Conservation (phyloP, 2,888 invertebrate genomes). For the Mesorhabditis belari region DNA sequence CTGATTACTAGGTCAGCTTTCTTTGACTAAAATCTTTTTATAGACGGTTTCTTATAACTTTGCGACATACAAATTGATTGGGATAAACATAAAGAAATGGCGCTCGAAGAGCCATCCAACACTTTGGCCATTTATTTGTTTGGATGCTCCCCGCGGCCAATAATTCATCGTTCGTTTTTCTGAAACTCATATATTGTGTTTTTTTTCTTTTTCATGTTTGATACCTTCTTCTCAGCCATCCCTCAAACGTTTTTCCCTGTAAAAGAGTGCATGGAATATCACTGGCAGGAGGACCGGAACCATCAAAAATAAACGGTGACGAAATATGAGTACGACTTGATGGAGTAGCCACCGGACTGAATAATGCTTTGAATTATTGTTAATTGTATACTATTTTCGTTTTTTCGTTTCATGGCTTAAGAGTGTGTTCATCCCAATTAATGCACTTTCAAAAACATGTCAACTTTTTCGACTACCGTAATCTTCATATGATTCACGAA, state of each 20-base stretch:
- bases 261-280: neutral
- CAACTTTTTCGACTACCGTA: no score
- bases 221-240: conserved; percentile 31
- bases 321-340: neutral
- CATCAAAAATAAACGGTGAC: neutral
- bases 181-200: conserved; percentile 5
- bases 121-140: conserved; percentile 46
- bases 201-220: no score
- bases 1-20: conserved; percentile 40
- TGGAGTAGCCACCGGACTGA: neutral
- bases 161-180: conserved; percentile 30
- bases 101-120: conserved; percentile 40
- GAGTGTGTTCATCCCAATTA: no score
- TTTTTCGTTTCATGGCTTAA: no score
- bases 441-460: no score
- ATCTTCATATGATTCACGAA: no score
- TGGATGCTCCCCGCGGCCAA: conserved; percentile 12
- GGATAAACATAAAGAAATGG: conserved; percentile 30
- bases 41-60: neutral
- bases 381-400: conserved; percentile 5
- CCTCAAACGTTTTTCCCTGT: conserved; percentile 24
- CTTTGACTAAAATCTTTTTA: conserved; percentile 19
- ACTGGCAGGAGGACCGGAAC: neutral
- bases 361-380: conserved; percentile 1
- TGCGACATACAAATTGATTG: conserved; percentile 35